Conservation (phyloP, 2,113 vertebrate species). For the Eurypyga helias region DNA sequence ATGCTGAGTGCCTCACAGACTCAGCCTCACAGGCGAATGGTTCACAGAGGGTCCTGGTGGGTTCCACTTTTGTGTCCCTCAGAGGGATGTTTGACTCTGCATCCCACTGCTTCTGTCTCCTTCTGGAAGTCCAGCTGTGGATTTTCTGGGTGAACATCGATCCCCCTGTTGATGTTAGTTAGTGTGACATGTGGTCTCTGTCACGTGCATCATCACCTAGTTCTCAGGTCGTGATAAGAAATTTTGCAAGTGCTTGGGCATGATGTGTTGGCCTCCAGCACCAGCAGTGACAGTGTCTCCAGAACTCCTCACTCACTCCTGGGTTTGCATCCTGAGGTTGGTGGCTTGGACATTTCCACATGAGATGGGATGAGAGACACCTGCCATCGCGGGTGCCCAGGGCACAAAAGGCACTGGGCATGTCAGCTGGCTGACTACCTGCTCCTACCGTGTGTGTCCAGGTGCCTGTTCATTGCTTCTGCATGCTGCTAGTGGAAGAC, state of each 20-base stretch:
- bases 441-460: not conserved
- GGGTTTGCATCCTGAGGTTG: not conserved
- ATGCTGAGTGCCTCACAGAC: not conserved
- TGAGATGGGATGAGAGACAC: not conserved
- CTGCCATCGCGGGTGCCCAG: not conserved
- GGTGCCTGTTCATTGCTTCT: not conserved
- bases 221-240: not conserved
- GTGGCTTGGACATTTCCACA: not conserved
- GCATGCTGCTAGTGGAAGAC: not conserved
- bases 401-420: not conserved
- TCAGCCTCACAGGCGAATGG: rapidly evolving
- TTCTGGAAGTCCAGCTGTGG: not conserved
- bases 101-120: not conserved
- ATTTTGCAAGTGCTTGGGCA: not conserved
- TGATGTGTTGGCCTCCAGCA: not conserved
- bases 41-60: not conserved
- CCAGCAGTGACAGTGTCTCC: not conserved
- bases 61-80: not conserved
- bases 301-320: not conserved
- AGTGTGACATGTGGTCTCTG: not conserved
- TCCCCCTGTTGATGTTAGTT: not conserved
- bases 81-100: not conserved
- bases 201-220: not conserved
- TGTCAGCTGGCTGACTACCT: not conserved
- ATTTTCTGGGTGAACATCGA: not conserved